Evolutionary conservation across 1,140 invertebrate genomes (phyloP).

Genomic region (Campodea augens): DNA sequence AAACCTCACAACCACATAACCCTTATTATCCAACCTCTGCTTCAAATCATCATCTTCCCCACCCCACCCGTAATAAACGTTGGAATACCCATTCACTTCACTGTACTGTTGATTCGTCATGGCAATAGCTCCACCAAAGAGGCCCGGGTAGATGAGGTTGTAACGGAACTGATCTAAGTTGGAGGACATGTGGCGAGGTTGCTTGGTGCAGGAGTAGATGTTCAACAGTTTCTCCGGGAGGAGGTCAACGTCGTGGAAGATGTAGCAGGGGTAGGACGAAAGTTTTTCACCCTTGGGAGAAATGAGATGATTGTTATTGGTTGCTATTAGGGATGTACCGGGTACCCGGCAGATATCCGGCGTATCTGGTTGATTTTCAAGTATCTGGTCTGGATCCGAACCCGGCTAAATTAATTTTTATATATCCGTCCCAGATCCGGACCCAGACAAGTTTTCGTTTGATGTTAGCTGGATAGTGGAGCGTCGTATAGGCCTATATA

Average conservation of each 20-base stretch:
- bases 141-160: conserved; percentile 47
- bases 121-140: conserved; percentile 58
- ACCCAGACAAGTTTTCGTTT: too few species aligned
- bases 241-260: conserved; percentile 90
- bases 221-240: conserved; percentile 75
- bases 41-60: conserved; percentile 85
- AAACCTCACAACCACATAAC: conserved; percentile 43
- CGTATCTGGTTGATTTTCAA: too few species aligned
- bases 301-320: too few species aligned
- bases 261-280: conserved; percentile 60
- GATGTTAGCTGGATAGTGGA: too few species aligned
- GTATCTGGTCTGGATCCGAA: too few species aligned
- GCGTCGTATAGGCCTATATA: too few species aligned
- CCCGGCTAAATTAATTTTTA: too few species aligned
- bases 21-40: conserved; percentile 29
- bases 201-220: conserved; percentile 71
- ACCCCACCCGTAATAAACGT: conserved; percentile 70
- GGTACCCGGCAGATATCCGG: too few species aligned
- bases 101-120: conserved; percentile 49
- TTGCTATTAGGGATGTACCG: too few species aligned
- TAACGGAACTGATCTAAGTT: conserved; percentile 76
- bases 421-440: too few species aligned
- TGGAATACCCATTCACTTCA: conserved; percentile 78
- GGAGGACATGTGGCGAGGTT: conserved; percentile 80
- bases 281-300: too few species aligned